Evolutionary conservation across 2,888 invertebrate genomes (phyloP), one percentile per base, ranked within the genome.

Genomic region (Pandemis cinnamomeana): DNA sequence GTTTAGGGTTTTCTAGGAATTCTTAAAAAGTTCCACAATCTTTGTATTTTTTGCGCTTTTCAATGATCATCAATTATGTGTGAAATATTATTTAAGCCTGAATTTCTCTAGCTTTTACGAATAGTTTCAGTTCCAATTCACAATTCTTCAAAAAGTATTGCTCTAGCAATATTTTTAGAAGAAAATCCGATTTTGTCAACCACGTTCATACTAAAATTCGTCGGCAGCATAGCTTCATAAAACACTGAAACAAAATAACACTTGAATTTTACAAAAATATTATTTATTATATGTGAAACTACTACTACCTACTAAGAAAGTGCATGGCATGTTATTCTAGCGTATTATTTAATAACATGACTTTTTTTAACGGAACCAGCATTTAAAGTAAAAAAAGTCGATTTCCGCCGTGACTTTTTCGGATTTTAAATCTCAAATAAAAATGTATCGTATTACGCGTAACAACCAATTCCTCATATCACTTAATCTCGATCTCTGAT

Each of bases 401-500:
- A 36, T 36, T 36, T 36, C 1, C 4, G 27, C 27, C 27, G 27
- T 36, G 27, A 36, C 27, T 2, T 4, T 2, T 36, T 36, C 27
- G 27, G 1, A 36, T 36, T 36, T 36, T 4, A 36, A 36, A 36
- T 36, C 27, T 36, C 27, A 36, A 36, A 36, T 36, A 51, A 51
- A 51, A 51, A 46, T 11, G 51, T 5, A 51, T 51, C 2, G 27
- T 51, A 15, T 5, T 6, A 51, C 5, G 7, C n/a, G 5, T 15
- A 51, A n/a, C 13, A 51, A 51, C 51, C 51, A 15, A 15, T 51
- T n/a, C n/a, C 51, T 51, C 1, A 0, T 71, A 46, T 48, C 55
- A 11, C 55, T 55, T 63, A 63, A 68, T 60, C 51, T 48, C 58
- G 13, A 73, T 66, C 13, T 42, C 20, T 20, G 48, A 66, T 60